Base-by-base conservation (phyloP, 2,113 vertebrate species). In the Maccullochella peelii region DNA sequence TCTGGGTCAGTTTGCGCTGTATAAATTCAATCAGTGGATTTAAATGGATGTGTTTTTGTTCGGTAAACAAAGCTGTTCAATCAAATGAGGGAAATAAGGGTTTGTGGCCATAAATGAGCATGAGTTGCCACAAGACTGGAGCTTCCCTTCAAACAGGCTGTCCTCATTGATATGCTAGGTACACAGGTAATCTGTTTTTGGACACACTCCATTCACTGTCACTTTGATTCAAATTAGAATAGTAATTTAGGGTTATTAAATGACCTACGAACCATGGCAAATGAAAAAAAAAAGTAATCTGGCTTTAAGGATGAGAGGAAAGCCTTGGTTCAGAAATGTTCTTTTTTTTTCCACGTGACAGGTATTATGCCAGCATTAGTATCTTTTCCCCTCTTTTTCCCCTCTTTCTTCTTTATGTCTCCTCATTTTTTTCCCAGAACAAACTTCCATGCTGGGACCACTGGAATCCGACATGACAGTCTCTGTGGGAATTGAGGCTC, bases 201-300 rank as follows among this genome's bases (percentile, higher is more conserved):
- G 90, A 86, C 63, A 85, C 73, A 55, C 55, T 88, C 82, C 85
- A 85, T 90, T 90, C 77, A 84, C 80, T 89, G 87, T 92, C 87
- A 86, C 79, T 93, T 90, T 82, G 73, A 92, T 88, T 86, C 70
- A 87, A 86, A 91, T 87, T 89, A 86, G 70, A 86, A 90, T 38
- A 83, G 72, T 80, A 91, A 88, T 93, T 85, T 90, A 85, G 84
- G 73, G 85, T 93, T 91, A 86, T 91, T 84, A 89, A 91, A 91
- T 92, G 80, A 93, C 86, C 86, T 77, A 58, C 72, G 82, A 88
- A 88, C 80, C 73, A 76, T 80, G 74, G 81, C 27, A 61, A 88
- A 85, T 70, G 62, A 66, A 88, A 91, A 88, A 83, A 33, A 91
- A 76, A 71, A 9, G 40, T 30, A 59, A 88, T 77, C 77, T 14